Evolutionary conservation across 1,140 invertebrate species (phyloP).

Genomic region (Drosophila navojoa): DNA sequence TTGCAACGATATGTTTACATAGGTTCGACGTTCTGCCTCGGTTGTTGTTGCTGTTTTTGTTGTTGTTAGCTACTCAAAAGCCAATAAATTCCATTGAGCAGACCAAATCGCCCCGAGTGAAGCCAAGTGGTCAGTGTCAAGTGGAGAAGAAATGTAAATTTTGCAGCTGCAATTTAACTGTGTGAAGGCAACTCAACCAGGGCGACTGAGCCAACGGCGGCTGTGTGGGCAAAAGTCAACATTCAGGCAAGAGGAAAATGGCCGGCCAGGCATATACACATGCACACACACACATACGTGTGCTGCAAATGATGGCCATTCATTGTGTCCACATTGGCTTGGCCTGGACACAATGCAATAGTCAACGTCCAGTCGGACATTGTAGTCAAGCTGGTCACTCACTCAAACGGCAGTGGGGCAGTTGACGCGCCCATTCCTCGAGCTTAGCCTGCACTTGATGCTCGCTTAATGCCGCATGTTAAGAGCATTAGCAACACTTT

Average conservation of each 20-base stretch:
- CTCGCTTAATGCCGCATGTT: constrained; percentile 66
- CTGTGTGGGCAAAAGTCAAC: constrained; percentile 44
- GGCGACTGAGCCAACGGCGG: not conserved
- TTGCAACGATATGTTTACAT: constrained; percentile 47
- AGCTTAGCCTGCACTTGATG: constrained; percentile 60
- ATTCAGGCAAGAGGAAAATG: constrained; percentile 17
- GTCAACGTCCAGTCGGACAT: too few relatives aligned
- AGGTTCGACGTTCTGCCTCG: constrained; percentile 28
- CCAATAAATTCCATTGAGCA: constrained; percentile 12
- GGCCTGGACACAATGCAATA: too few relatives aligned
- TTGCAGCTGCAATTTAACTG: constrained; percentile 43
- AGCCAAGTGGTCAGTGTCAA: constrained; percentile 23
- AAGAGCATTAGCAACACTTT: constrained; percentile 56
- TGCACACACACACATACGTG: not conserved
- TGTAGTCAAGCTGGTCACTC: constrained; percentile 46
- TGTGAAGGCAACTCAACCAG: not conserved
- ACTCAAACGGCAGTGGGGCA: constrained; percentile 35
- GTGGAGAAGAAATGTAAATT: constrained; percentile 66
- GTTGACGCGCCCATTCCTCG: constrained; percentile 17
- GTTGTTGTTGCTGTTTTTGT: not conserved
- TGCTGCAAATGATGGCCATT: constrained; percentile 42
- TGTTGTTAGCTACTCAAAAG: constrained; percentile 32
- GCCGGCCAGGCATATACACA: not conserved
- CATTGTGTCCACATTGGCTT: constrained; percentile 28
- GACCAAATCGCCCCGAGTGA: not conserved